A percentile compares a stretch with the other conserved stretches of the same genome.
phyloP scores from a whole-genome alignment of 2,888 invertebrate genomes.

The Exephanes ischioxanthus region DNA sequence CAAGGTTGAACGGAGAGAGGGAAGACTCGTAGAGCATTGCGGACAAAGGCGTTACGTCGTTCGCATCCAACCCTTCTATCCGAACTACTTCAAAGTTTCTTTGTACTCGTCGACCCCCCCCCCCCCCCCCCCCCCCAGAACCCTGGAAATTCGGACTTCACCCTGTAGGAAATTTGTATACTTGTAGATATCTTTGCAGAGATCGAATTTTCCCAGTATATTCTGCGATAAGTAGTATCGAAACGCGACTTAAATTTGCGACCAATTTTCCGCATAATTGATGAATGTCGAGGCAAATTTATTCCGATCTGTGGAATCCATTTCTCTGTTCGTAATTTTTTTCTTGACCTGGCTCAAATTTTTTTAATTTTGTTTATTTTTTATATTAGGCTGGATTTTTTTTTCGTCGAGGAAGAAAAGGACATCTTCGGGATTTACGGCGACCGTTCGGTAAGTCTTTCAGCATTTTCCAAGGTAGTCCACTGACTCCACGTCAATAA shows the following conservation, averaged over 20 bases:
- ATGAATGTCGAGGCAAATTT: background rate
- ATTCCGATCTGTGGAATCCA: background rate
- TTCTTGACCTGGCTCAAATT: background rate
- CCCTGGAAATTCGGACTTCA: background rate
- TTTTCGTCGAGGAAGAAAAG: background rate
- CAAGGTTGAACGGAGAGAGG: background rate
- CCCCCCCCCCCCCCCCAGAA: background rate
- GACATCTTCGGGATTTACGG: background rate
- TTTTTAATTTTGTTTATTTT: background rate
- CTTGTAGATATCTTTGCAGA: background rate
- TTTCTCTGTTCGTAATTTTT: background rate
- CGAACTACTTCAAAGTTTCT: background rate
- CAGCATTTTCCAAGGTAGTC: background rate
- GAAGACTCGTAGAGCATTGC: background rate
- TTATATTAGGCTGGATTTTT: background rate
- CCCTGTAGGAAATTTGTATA: background rate
- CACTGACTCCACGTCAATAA: background rate
- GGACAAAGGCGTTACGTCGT: background rate
- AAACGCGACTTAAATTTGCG: background rate
- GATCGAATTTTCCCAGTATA: background rate
- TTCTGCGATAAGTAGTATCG: background rate
- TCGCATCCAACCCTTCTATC: background rate
- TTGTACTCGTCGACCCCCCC: background rate
- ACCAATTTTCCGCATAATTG: background rate
- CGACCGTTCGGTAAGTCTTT: slow-evolving; percentile 5